Conservation (phyloP, 2,888 invertebrate species). For the Pardosa pseudoannulata region DNA sequence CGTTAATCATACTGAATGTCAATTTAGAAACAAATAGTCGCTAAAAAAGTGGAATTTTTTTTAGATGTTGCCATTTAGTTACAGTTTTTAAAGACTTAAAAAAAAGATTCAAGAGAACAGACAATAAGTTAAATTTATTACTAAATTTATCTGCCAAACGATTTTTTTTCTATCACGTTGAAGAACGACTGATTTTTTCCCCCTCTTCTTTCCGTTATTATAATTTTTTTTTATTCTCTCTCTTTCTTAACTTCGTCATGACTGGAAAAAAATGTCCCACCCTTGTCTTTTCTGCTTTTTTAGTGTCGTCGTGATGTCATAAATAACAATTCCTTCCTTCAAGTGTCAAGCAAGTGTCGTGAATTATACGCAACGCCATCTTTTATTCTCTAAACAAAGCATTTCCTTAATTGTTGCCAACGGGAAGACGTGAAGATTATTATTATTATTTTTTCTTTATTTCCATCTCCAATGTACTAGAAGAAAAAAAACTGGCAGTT, state of each 20-base stretch:
- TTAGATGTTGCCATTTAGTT: background rate
- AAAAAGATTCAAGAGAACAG: background rate
- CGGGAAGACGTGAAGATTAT: constrained; percentile 10
- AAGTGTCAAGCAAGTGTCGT: constrained; percentile 31
- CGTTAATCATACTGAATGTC: constrained; percentile 40
- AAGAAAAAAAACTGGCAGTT: constrained; percentile 8
- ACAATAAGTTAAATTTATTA: constrained; percentile 32
- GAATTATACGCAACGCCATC: constrained; percentile 3
- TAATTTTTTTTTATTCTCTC: constrained; percentile 23
- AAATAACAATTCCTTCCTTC: constrained; percentile 53
- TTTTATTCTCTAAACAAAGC: constrained; percentile 21
- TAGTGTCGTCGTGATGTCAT: constrained; percentile 14
- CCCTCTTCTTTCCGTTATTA: too few species aligned
- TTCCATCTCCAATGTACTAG: background rate
- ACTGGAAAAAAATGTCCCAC: constrained; percentile 23
- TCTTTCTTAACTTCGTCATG: background rate
- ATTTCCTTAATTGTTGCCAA: constrained; percentile 29
- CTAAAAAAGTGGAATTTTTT: background rate
- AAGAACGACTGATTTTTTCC: background rate
- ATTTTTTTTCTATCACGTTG: constrained; percentile 16
- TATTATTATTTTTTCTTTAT: constrained; percentile 17
- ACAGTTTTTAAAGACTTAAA: background rate
- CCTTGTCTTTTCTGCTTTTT: constrained; percentile 33
- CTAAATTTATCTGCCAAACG: constrained; percentile 23
- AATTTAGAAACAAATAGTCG: constrained; percentile 32